These are phyloP conservation scores for Petrophora chlorosata DNA, from an alignment of 2,888 invertebrate species.

Conservation along the genomic window DNA sequence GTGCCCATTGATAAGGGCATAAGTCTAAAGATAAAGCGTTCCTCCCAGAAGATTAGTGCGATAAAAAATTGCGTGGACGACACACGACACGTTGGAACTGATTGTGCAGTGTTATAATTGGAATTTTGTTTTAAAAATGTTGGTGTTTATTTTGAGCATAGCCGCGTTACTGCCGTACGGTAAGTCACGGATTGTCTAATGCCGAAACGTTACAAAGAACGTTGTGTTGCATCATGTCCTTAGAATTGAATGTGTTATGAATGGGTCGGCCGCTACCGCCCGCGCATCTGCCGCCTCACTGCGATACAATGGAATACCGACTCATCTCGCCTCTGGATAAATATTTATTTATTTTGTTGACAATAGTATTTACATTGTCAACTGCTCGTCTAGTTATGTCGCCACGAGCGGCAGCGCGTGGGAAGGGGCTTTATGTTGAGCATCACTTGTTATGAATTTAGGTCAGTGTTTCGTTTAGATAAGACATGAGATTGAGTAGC, in stretches of 20 bases:
- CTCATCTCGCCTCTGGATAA: constrained; percentile 76
- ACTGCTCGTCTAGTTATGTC: constrained; percentile 62
- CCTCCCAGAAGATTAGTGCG: constrained; percentile 62
- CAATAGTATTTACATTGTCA: constrained; percentile 81
- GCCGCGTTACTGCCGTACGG: constrained; percentile 57
- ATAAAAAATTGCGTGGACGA: constrained; percentile 53
- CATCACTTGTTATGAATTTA: constrained; percentile 69
- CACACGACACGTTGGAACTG: constrained; percentile 39
- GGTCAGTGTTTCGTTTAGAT: constrained; percentile 63
- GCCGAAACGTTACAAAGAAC: constrained; percentile 27
- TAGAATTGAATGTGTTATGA: constrained; percentile 54
- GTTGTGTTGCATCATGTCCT: constrained; percentile 54
- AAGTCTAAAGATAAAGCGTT: constrained; percentile 60
- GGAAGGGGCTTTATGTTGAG: constrained; percentile 67
- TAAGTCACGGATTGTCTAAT: constrained; percentile 50
- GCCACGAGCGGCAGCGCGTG: constrained; percentile 61
- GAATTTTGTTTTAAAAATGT: constrained; percentile 51
- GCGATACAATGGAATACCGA: constrained; percentile 63
- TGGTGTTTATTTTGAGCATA: constrained; percentile 54
- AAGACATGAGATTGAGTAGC: constrained; percentile 30
- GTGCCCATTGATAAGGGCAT: constrained; percentile 61
- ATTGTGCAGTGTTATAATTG: constrained; percentile 42
- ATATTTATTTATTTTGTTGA: constrained; percentile 82
- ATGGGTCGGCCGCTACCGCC: constrained; percentile 50
- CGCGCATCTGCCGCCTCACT: constrained; percentile 48